Percentiles rank a stretch among this genome's conserved stretches.
Conservation (phyloP, 92 coral and sea anemone species). For the Epizoanthus fatuus region DNA sequence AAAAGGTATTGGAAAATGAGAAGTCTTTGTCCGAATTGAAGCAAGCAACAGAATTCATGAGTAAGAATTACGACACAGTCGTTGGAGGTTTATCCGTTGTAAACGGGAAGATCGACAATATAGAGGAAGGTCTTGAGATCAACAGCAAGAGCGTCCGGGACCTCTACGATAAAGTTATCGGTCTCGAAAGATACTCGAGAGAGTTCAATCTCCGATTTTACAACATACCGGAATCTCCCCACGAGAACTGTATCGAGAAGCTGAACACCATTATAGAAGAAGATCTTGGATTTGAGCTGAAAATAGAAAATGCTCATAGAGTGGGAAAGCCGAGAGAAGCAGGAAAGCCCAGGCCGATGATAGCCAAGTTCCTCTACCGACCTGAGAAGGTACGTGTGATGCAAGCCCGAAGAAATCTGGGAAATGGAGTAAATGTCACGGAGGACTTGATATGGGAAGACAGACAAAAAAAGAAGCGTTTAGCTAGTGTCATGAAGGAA, state of each 20-base stretch:
- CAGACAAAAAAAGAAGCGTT: slow-evolving; percentile 37
- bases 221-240: slow-evolving; percentile 24
- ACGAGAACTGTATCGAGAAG: slow-evolving; percentile 38
- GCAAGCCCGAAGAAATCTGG: slow-evolving; percentile 24
- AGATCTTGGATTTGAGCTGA: slow-evolving; percentile 25
- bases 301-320: slow-evolving; percentile 46
- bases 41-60: no score
- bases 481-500: slow-evolving; percentile 31
- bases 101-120: no score
- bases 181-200: slow-evolving; percentile 43
- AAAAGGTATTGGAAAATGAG: no score
- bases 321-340: slow-evolving; percentile 30
- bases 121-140: no score
- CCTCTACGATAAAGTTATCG: no score
- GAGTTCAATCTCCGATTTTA: slow-evolving; percentile 49
- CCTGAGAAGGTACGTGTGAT: slow-evolving; percentile 34
- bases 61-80: no score
- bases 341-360: slow-evolving; percentile 53
- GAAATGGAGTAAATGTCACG: slow-evolving; percentile 32
- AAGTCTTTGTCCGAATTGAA: no score
- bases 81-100: no score
- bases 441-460: slow-evolving; percentile 55
- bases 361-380: slow-evolving; percentile 50
- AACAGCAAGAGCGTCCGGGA: no score
- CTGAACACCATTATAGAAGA: slow-evolving; percentile 25